Evolutionary conservation across 2,888 invertebrate genomes (phyloP), one percentile per base, ranked within the genome.

Genomic region (Tachina lurida): DNA sequence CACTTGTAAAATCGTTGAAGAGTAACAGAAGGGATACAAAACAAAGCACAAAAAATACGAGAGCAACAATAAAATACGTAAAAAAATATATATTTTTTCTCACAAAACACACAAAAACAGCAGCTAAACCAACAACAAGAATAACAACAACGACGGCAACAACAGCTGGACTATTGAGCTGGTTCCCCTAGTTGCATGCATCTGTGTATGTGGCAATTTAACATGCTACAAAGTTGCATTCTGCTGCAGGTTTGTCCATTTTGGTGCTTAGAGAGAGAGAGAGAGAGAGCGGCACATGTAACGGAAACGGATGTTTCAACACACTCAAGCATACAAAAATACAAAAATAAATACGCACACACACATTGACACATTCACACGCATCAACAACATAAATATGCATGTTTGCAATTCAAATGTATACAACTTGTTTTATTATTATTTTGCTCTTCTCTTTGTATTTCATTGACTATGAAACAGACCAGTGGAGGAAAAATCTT

Each of bases 1-100:
- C 83, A 83, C 86, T 86, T 79, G 86, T 71, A 76, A 83, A 83
- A 86, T 83, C 83, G 73, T 86, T 79, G 78, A 83, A 79, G 74
- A 83, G 70, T 79, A 79, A 76, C 79, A 67, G 54, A 31, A 79
- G 54, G 54, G 43, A 73, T 79, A 60, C 65, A 70, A 56, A 43
- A 78, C 73, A n/a, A 52, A 17, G 19, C 12, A 45, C 39, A 83
- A 56, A 56, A n/a, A 1, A 31, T n/a, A n/a, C n/a, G n/a, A n/a
- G n/a, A 49, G 41, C 19, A 60, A 68, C 68, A 77, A 60, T 49
- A 43, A 65, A 52, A 60, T 67, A n/a, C 56, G 31, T 19, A 22
- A n/a, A 65, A 60, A 71, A 67, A 41, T 60, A n/a, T 68, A 9
- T 62, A 49, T 31, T 31, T 31, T 31, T 0, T 31, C 58, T 58